These are phyloP conservation scores for Zaprionus nigranus DNA, from an alignment of 1,140 invertebrate species.

Conservation along the genomic window DNA sequence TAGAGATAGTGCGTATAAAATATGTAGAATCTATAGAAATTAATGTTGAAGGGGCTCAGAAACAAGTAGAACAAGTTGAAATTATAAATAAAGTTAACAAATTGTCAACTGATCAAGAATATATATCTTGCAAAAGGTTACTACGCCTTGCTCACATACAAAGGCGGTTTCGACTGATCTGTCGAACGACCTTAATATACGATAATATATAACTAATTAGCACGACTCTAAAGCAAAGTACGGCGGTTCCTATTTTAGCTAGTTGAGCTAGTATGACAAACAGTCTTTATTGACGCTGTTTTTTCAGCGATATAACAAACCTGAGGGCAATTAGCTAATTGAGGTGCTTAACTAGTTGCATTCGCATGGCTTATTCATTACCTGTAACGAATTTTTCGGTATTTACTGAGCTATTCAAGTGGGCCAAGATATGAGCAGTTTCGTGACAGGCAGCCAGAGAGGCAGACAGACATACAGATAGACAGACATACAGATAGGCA, in stretches of 20 bases:
- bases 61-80: no score
- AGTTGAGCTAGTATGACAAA: slow-evolving; percentile 8
- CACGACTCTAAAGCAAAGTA: not conserved
- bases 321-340: slow-evolving; percentile 33
- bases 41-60: no score
- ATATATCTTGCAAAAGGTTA: no score
- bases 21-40: no score
- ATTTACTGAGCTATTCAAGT: slow-evolving; percentile 31
- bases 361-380: slow-evolving; percentile 63
- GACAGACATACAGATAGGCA: slow-evolving; percentile 18
- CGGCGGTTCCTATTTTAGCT: slow-evolving; percentile 10
- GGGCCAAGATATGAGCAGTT: slow-evolving; percentile 15
- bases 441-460: slow-evolving; percentile 21
- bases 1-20: no score
- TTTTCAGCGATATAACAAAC: slow-evolving; percentile 2
- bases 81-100: not conserved
- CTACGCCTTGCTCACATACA: not conserved
- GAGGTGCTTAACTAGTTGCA: slow-evolving; percentile 21
- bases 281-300: slow-evolving; percentile 27
- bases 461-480: slow-evolving; percentile 41
- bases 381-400: slow-evolving; percentile 34
- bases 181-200: not conserved
- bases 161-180: not conserved
- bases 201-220: not conserved
- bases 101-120: not conserved